phyloP scores from a whole-genome alignment of 2,888 invertebrate genomes.

The Anoncus sp. region DNA sequence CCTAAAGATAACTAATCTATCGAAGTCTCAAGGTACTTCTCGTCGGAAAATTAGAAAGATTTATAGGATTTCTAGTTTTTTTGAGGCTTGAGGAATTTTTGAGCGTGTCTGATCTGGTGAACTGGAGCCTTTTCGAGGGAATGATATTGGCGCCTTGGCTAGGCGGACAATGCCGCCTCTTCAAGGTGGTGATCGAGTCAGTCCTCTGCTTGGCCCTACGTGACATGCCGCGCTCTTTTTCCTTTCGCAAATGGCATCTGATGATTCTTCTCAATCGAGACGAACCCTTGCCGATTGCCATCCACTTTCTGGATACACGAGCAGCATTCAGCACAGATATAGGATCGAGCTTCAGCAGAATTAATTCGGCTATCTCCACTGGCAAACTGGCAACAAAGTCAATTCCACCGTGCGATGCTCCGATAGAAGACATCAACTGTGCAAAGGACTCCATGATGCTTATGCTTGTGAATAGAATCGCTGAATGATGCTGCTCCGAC shows the following conservation, averaged over 20 bases:
- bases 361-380: neutral
- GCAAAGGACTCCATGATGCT: neutral
- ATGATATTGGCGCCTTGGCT: no score
- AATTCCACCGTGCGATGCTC: neutral
- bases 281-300: slow-evolving; percentile 22
- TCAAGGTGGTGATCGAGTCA: no score
- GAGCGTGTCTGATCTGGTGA: no score
- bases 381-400: neutral
- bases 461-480: no score
- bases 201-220: no score
- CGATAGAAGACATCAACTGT: neutral
- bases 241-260: slow-evolving; percentile 23
- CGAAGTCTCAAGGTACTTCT: neutral
- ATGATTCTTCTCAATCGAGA: slow-evolving; percentile 19
- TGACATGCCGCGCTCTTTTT: no score
- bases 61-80: neutral
- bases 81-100: neutral
- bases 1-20: no score
- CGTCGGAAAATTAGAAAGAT: no score
- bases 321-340: slow-evolving; percentile 13
- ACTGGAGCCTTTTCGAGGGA: no score
- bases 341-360: neutral
- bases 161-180: no score
- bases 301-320: slow-evolving; percentile 42
- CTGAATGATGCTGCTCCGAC: neutral